Evolutionary conservation across 2,113 vertebrate species (phyloP).

Genomic region (Anolis carolinensis): DNA sequence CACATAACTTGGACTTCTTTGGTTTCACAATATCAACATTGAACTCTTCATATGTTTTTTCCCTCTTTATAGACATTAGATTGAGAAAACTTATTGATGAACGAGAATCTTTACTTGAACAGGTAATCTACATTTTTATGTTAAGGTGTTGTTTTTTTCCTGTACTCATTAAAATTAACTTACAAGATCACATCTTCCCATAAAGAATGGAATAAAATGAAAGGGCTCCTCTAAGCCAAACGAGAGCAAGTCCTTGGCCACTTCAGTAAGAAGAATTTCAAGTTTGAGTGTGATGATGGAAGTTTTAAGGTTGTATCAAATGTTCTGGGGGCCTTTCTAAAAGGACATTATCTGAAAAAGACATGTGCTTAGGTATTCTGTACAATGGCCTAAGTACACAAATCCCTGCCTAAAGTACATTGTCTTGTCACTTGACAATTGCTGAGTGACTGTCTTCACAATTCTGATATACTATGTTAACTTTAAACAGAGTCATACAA

Average conservation of each 20-base stretch:
- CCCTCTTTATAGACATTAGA: constrained; percentile 85
- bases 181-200: constrained; percentile 1
- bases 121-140: constrained; percentile 77
- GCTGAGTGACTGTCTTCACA: neutral
- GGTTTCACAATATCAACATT: rapidly evolving
- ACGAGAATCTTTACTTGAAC: constrained; percentile 89
- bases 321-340: neutral
- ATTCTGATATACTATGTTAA: neutral
- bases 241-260: no score
- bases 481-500: neutral
- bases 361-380: neutral
- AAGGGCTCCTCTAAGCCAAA: neutral
- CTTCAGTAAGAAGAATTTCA: neutral
- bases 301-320: neutral
- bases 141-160: neutral
- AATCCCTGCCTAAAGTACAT: neutral
- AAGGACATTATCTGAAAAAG: neutral
- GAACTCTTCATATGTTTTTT: constrained; percentile 41
- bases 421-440: neutral
- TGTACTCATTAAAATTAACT: neutral
- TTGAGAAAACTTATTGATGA: constrained; percentile 92
- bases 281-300: no score
- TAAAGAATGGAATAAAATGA: neutral
- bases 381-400: neutral
- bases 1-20: neutral